These are phyloP conservation scores for Glyptemys insculpta DNA, from an alignment of 2,797 vertebrate species.

Conservation along the genomic window DNA sequence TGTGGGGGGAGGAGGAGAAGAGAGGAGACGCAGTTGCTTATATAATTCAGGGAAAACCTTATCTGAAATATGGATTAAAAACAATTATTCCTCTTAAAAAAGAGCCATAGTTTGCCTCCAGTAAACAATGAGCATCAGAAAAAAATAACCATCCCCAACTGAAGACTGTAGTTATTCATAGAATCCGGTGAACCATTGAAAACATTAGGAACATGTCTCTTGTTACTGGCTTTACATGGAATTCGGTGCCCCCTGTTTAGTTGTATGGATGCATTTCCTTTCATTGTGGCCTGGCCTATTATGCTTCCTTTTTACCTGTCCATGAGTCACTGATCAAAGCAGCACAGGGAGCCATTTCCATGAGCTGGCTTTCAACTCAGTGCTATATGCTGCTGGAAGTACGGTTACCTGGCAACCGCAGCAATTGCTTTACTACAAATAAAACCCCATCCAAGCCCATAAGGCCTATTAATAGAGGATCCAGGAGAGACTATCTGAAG, in stretches of 20 bases:
- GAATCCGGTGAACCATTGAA: background rate
- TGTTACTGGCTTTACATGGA: background rate
- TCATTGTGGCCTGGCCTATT: constrained; percentile 11
- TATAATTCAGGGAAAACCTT: background rate
- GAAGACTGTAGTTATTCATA: background rate
- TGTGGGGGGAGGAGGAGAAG: background rate
- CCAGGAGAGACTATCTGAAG: background rate
- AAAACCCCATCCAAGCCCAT: constrained; percentile 1
- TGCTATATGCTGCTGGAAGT: background rate
- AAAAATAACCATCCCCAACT: background rate
- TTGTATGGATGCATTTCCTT: background rate
- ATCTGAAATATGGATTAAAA: background rate
- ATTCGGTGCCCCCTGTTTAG: background rate
- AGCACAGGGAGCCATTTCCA: constrained; percentile 2
- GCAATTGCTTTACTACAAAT: constrained; percentile 17
- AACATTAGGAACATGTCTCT: background rate
- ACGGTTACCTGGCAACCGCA: constrained; percentile 69
- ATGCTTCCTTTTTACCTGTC: background rate
- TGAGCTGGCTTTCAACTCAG: background rate
- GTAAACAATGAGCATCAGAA: background rate
- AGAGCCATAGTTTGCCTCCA: background rate
- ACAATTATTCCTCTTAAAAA: background rate
- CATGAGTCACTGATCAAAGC: background rate
- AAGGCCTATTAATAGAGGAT: constrained; percentile 21
- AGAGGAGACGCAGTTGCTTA: background rate